Conservation (phyloP, 1,140 invertebrate genomes). For the Tetragonula clypearis region DNA sequence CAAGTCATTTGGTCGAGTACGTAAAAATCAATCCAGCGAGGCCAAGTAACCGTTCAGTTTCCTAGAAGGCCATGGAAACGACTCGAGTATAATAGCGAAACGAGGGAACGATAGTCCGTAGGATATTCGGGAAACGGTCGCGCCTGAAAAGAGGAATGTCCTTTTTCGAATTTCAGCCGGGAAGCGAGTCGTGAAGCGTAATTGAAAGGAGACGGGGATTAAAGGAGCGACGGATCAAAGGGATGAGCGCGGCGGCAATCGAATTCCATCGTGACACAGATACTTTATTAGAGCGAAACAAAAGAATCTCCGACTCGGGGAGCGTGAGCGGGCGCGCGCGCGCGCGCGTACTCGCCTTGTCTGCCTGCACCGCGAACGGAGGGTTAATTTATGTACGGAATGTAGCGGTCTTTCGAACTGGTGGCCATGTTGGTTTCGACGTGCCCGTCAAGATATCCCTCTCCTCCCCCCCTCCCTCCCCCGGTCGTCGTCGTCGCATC, state of each 20-base stretch:
- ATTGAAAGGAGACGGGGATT: conserved; percentile 28
- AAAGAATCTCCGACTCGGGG: background rate
- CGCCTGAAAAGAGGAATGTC: background rate
- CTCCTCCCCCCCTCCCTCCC: background rate
- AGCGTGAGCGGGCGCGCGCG: no score
- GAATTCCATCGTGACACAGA: conserved; percentile 29
- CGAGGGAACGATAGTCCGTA: background rate
- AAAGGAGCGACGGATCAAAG: conserved; percentile 33
- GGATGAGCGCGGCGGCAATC: conserved; percentile 7
- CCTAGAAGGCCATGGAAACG: background rate
- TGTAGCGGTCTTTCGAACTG: conserved; percentile 45
- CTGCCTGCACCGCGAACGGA: background rate
- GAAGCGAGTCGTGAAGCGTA: conserved; percentile 20
- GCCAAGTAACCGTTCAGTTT: background rate
- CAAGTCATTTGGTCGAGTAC: background rate
- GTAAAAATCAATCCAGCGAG: background rate
- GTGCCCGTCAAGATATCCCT: conserved; percentile 59
- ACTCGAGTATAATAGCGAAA: background rate
- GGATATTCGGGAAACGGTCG: background rate
- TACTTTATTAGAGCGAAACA: conserved; percentile 24
- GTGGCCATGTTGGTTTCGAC: conserved; percentile 70
- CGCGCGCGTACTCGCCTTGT: background rate
- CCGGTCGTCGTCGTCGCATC: background rate
- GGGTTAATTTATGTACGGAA: conserved; percentile 53
- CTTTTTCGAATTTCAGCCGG: conserved; percentile 22